Conservation (phyloP, 2,113 vertebrate species). For the Muntiacus muntjak region DNA sequence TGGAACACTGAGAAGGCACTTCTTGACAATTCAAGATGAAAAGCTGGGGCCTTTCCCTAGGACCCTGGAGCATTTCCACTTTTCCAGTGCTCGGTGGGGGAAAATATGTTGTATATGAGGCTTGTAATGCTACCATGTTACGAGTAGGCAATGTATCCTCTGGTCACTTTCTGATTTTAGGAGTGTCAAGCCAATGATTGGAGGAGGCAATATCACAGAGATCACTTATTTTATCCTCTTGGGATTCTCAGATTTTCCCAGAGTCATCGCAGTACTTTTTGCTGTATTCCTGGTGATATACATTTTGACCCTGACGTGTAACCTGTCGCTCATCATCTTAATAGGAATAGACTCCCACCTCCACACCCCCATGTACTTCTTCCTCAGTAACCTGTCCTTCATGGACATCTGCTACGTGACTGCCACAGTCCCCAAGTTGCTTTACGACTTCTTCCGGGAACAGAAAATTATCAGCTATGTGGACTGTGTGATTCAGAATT, state of each 20-base stretch:
- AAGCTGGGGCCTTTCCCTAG: neutral
- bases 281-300: neutral
- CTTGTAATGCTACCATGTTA: neutral
- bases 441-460: too few relatives aligned
- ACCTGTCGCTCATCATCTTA: neutral
- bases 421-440: too few relatives aligned
- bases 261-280: neutral
- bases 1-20: too few relatives aligned
- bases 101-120: too few relatives aligned
- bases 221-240: conserved; percentile 33
- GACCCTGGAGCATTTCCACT: neutral
- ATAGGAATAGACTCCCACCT: too few relatives aligned
- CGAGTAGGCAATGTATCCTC: neutral
- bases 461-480: too few relatives aligned
- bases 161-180: neutral
- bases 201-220: neutral
- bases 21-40: too few relatives aligned
- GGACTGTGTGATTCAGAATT: too few relatives aligned
- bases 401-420: too few relatives aligned
- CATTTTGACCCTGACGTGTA: neutral
- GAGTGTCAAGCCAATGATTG: neutral
- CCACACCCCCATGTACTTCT: too few relatives aligned
- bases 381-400: too few relatives aligned
- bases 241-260: conserved; percentile 56
- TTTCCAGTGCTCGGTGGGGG: neutral